A percentile compares a stretch with the other conserved stretches of the same genome.
Evolutionary conservation across 1,140 invertebrate species (phyloP).

Genomic region (Trichogramma pretiosum): DNA sequence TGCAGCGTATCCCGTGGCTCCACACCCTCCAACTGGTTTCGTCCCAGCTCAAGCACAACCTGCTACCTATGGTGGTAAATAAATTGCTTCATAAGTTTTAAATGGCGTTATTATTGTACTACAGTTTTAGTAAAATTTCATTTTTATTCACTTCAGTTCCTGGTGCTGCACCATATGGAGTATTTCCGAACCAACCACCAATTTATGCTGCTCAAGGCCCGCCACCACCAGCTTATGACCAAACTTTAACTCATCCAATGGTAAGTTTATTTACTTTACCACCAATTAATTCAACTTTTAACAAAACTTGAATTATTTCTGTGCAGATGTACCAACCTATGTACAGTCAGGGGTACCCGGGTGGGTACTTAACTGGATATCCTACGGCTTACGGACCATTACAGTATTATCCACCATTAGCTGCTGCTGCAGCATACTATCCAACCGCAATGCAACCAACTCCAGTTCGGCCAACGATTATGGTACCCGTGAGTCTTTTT

Average conservation of each 20-base stretch:
- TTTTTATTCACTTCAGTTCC: constrained; percentile 41
- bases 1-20: constrained; percentile 47
- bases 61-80: constrained; percentile 44
- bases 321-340: constrained; percentile 63
- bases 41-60: constrained; percentile 46
- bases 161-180: constrained; percentile 55
- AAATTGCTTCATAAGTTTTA: constrained; percentile 2
- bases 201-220: constrained; percentile 48
- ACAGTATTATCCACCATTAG: constrained; percentile 62
- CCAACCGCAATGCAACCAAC: constrained; percentile 56
- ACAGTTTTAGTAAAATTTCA: not conserved
- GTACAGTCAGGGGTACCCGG: constrained; percentile 62
- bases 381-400: constrained; percentile 62
- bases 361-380: constrained; percentile 59
- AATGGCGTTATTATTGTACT: not conserved
- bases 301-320: too few relatives aligned
- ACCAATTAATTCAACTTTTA: constrained; percentile 5
- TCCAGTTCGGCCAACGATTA: constrained; percentile 63
- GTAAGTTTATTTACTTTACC: constrained; percentile 31
- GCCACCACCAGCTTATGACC: constrained; percentile 56
- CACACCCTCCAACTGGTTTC: constrained; percentile 47
- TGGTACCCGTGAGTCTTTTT: constrained; percentile 59
- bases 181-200: constrained; percentile 52
- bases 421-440: constrained; percentile 55
- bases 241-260: constrained; percentile 55